Conservation (phyloP, 2,888 invertebrate species). For the Watsonalla binaria region DNA sequence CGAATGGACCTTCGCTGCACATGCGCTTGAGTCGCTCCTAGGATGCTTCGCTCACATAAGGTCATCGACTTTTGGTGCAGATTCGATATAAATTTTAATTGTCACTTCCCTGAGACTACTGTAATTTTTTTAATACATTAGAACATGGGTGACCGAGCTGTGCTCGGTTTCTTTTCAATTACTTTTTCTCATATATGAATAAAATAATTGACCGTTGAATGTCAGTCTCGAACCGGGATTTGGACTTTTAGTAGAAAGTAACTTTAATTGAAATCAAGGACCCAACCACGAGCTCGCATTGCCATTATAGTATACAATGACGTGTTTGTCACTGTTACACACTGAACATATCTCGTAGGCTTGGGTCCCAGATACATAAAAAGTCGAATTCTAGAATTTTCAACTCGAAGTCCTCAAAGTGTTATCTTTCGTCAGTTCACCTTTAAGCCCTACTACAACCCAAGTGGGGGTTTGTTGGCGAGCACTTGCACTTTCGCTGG, state of each 20-base stretch:
- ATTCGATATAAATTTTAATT: too few species aligned
- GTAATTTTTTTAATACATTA: too few species aligned
- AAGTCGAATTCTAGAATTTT: neutral
- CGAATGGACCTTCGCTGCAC: neutral
- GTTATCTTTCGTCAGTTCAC: neutral
- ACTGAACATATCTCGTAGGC: neutral
- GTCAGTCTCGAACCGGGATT: too few species aligned
- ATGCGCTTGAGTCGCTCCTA: neutral
- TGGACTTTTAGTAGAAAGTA: too few species aligned
- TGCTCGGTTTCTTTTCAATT: too few species aligned
- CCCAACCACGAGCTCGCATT: too few species aligned
- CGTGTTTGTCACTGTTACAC: too few species aligned
- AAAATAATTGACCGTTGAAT: too few species aligned
- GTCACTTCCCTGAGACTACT: too few species aligned
- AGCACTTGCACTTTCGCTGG: neutral
- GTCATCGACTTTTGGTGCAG: neutral
- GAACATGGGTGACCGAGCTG: too few species aligned
- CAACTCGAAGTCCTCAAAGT: neutral
- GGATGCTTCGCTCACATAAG: neutral
- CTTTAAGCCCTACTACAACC: neutral
- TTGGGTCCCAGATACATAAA: neutral
- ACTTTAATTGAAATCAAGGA: too few species aligned
- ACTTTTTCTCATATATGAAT: too few species aligned
- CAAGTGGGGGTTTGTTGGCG: neutral
- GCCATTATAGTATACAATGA: neutral